Evolutionary conservation across 2,113 vertebrate genomes (phyloP).

Genomic region (Ciconia maguari): DNA sequence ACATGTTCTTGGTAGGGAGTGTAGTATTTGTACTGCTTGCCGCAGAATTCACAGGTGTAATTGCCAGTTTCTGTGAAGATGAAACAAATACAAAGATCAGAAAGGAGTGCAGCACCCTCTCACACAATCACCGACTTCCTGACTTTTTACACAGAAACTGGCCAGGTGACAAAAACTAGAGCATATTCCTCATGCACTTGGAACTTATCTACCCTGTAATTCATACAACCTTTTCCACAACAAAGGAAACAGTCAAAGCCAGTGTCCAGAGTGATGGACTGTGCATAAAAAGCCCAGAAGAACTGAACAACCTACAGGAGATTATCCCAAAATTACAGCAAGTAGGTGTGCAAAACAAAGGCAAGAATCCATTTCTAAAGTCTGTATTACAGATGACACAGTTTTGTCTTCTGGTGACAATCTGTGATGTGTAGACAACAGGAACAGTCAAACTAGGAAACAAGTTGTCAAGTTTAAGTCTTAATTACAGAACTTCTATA

Average conservation of each 20-base stretch:
- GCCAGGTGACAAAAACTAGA: not conserved
- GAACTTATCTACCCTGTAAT: not conserved
- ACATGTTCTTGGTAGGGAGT: slow-evolving; percentile 98
- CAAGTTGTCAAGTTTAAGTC: not conserved
- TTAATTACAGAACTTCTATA: not conserved
- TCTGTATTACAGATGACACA: not conserved
- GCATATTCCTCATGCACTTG: not conserved
- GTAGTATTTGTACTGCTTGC: slow-evolving; percentile 99
- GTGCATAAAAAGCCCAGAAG: not conserved
- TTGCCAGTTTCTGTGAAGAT: slow-evolving; percentile 90
- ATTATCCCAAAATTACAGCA: not conserved
- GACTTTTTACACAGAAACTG: not conserved
- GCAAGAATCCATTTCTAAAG: not conserved
- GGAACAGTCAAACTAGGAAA: not conserved
- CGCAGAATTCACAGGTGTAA: slow-evolving; percentile 96
- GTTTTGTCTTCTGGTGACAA: not conserved
- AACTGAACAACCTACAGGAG: not conserved
- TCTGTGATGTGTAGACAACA: not conserved
- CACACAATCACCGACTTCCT: not conserved
- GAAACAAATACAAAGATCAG: slow-evolving; percentile 19
- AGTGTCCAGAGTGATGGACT: not conserved
- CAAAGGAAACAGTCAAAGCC: not conserved
- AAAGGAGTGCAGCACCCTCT: not conserved
- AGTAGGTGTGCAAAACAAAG: not conserved
- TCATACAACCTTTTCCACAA: not conserved